Conservation (phyloP, 2,113 vertebrate species). For the Brachionichthys hirsutus region DNA sequence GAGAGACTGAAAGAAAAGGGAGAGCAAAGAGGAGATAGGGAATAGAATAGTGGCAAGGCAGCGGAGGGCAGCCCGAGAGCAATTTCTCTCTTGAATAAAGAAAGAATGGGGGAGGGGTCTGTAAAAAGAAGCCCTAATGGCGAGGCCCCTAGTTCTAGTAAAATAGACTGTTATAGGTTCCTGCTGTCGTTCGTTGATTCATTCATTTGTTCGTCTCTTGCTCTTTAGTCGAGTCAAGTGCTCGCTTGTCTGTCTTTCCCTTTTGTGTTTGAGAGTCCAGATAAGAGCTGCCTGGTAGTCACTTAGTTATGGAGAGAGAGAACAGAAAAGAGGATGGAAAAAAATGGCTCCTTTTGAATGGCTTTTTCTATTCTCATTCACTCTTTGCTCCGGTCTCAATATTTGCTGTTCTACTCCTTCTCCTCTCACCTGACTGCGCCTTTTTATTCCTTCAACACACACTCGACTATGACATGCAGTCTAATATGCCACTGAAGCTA, state of each 20-base stretch:
- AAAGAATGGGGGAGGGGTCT: constrained; percentile 52
- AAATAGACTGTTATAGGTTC: constrained; percentile 88
- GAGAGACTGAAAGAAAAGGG: constrained; percentile 67
- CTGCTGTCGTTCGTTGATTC: constrained; percentile 83
- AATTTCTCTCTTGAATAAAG: constrained; percentile 88
- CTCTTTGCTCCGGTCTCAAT: constrained; percentile 76
- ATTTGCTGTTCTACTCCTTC: constrained; percentile 62
- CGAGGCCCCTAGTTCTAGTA: constrained; percentile 88
- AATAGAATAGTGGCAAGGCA: constrained; percentile 86
- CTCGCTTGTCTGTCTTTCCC: constrained; percentile 80
- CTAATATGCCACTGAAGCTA: constrained; percentile 62
- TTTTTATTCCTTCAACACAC: constrained; percentile 28
- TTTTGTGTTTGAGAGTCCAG: constrained; percentile 83
- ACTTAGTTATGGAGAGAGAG: constrained; percentile 80
- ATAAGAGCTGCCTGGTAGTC: constrained; percentile 87
- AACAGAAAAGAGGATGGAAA: constrained; percentile 68
- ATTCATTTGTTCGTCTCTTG: constrained; percentile 75
- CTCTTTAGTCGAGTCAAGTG: constrained; percentile 91
- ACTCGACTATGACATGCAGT: constrained; percentile 41
- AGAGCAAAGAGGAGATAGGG: constrained; percentile 64
- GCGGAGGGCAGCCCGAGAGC: constrained; percentile 77
- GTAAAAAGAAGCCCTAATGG: constrained; percentile 88
- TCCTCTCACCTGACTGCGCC: constrained; percentile 58
- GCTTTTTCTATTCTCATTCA: constrained; percentile 76
- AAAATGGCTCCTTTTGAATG: constrained; percentile 73